Percentiles rank a stretch among this genome's conserved stretches.
phyloP scores from a whole-genome alignment of 2,797 vertebrate genomes.

The Aphelocoma californica region DNA sequence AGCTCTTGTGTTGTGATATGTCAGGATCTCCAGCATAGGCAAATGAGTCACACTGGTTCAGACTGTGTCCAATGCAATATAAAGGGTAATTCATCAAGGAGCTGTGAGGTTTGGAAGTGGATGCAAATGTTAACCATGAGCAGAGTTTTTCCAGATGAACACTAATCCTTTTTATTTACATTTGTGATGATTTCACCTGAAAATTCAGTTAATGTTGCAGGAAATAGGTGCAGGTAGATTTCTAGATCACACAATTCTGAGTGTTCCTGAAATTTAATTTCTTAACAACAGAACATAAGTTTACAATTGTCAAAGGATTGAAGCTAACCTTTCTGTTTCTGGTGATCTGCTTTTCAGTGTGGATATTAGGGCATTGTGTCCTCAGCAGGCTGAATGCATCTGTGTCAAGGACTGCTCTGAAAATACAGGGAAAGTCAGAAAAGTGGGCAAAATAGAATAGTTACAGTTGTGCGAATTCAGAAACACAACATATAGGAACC shows the following conservation, averaged over 20 bases:
- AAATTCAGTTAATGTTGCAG: neutral
- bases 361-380: neutral
- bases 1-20: neutral
- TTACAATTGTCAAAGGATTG: neutral
- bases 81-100: conserved; percentile 10
- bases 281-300: neutral
- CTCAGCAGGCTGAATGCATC: neutral
- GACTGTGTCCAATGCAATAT: neutral
- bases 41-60: neutral
- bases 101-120: neutral
- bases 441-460: neutral
- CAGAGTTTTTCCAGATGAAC: neutral
- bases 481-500: neutral
- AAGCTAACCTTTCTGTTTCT: neutral
- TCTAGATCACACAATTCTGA: neutral
- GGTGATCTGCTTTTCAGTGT: neutral
- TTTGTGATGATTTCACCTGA: neutral
- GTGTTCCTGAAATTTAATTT: neutral
- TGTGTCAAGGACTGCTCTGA: neutral
- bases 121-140: neutral
- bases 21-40: neutral
- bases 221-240: neutral
- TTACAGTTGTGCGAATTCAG: neutral
- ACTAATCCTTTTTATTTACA: neutral
- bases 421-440: neutral